Conservation (phyloP, 2,113 vertebrate genomes). For the Prionailurus bengalensis region DNA sequence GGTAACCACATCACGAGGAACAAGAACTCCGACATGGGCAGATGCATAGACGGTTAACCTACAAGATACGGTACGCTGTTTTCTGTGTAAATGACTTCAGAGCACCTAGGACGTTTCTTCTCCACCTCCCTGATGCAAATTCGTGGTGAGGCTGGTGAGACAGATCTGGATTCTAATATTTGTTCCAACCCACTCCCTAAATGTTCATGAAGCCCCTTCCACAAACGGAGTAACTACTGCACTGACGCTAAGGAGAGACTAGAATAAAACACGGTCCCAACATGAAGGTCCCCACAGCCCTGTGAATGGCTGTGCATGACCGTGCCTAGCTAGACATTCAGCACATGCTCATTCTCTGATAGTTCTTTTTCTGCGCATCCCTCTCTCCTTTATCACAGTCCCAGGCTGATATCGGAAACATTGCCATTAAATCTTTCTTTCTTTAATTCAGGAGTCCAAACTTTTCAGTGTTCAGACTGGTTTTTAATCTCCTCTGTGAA, state of each 20-base stretch:
- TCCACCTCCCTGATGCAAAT: not conserved
- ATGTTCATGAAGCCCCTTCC: not conserved
- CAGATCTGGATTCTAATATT: not conserved
- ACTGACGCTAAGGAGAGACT: not conserved
- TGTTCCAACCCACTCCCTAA: not conserved
- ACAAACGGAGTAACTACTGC: not conserved
- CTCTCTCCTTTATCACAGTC: not conserved
- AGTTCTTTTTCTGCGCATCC: not conserved
- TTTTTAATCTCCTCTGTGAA: constrained; percentile 40
- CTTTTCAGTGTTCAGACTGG: constrained; percentile 39
- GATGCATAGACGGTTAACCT: not conserved
- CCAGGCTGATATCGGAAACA: not conserved
- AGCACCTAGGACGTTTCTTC: not conserved
- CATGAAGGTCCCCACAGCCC: not conserved
- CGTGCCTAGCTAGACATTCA: not conserved
- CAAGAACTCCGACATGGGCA: not conserved
- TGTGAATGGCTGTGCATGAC: not conserved
- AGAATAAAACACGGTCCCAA: not conserved
- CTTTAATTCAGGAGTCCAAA: constrained; percentile 15
- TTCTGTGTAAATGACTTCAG: not conserved
- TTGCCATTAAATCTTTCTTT: constrained; percentile 37
- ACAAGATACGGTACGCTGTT: not conserved
- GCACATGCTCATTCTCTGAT: not conserved
- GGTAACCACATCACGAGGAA: not conserved
- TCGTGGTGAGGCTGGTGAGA: not conserved